Evolutionary conservation across 2,888 invertebrate species (phyloP).

Genomic region (Copidosoma aretas): DNA sequence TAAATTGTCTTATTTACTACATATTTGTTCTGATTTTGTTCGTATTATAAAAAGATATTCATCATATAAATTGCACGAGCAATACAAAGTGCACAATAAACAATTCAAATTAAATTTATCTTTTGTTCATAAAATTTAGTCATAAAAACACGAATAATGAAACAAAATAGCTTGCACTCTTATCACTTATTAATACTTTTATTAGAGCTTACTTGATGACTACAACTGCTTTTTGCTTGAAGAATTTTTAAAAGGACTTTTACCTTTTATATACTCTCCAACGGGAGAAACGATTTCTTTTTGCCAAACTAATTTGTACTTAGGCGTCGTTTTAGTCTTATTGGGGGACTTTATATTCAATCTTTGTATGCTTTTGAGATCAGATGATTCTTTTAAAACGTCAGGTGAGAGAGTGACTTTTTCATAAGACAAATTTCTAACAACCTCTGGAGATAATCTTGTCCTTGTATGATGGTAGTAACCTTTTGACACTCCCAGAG

Average conservation of each 20-base stretch:
- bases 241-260: constrained; percentile 37
- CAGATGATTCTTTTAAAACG: background rate
- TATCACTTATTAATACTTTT: constrained; percentile 20
- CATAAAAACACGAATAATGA: constrained; percentile 27
- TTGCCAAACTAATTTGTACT: constrained; percentile 26
- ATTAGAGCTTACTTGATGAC: background rate
- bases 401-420: constrained; percentile 2
- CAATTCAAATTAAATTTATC: constrained; percentile 24
- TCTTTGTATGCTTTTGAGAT: constrained; percentile 1
- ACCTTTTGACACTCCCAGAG: background rate
- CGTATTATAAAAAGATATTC: background rate
- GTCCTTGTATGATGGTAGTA: background rate
- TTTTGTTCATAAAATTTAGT: constrained; percentile 27
- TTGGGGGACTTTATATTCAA: constrained; percentile 26
- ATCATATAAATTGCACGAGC: constrained; percentile 15
- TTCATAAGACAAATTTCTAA: constrained; percentile 13
- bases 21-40: constrained; percentile 2
- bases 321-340: constrained; percentile 15
- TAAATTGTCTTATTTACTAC: background rate
- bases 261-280: constrained; percentile 43
- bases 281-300: constrained; percentile 42
- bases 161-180: constrained; percentile 32
- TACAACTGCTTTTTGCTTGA: constrained; percentile 29
- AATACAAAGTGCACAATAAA: constrained; percentile 13
- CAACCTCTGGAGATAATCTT: constrained; percentile 26